These are phyloP conservation scores for human (Homo sapiens) DNA, from an alignment of 2,113 vertebrate genomes.

Conservation along the genomic window DNA sequence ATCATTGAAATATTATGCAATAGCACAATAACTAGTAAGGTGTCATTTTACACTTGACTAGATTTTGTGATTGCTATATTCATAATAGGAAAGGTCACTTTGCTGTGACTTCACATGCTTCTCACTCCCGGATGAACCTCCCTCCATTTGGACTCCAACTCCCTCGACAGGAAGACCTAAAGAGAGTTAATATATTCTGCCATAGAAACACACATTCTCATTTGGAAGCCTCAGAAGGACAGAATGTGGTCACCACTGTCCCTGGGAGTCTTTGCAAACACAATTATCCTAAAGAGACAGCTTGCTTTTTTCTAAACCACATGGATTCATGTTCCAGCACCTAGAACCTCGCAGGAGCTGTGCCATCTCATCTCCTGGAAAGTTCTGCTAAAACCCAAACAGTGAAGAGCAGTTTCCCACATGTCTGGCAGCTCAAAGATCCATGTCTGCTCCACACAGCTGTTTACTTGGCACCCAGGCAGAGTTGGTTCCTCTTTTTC, in stretches of 20 bases:
- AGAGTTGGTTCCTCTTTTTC: constrained; percentile 26
- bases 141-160: not conserved
- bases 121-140: not conserved
- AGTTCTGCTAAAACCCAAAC: not conserved
- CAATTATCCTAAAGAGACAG: not conserved
- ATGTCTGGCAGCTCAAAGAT: not conserved
- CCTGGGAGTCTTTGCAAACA: not conserved
- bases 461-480: constrained; percentile 6
- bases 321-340: not conserved
- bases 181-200: not conserved
- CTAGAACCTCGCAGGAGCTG: not conserved
- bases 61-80: not conserved
- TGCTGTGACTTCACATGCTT: not conserved
- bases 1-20: not conserved
- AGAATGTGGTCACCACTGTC: not conserved
- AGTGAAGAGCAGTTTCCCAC: not conserved
- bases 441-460: not conserved
- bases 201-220: not conserved
- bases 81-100: not conserved
- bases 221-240: not conserved
- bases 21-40: not conserved
- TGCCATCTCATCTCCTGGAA: not conserved
- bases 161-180: not conserved
- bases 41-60: not conserved
- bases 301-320: not conserved